Evolutionary conservation across 2,113 vertebrate genomes (phyloP), one percentile per base, ranked within the genome.

Genomic region (Epinephelus fuscoguttatus): DNA sequence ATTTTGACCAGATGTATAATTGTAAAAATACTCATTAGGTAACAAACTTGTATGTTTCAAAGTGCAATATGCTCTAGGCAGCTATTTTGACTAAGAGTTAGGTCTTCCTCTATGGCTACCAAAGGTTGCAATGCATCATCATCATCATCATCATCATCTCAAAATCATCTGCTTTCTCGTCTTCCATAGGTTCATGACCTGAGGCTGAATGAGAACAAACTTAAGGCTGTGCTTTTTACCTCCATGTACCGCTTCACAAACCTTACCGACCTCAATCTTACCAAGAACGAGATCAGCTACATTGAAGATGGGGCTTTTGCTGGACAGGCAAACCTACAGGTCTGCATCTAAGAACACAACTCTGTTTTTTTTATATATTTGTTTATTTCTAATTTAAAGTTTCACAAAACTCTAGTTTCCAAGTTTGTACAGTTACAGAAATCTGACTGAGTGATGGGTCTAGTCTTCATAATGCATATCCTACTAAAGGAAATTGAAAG

Each of bases 221-320:
- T 99, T 67, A 98, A 99, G 90, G 97, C 97, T 0, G 97, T 99
- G 90, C 96, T 98, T 25, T 98, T 98, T 86, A 96, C 95, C 68
- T 99, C 98, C 30, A 97, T 99, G 87, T 98, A 95, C 82, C 98
- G 98, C 91, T 99, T 99, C 17, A 97, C 98, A 80, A 99, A 99
- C 94, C 95, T 99, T 67, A 99, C 98, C 0, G 98, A 99, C 94
- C 96, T 99, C 91, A 99, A 99, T 93, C 96, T 99, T 64, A 99
- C 98, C 81, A 99, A 99, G 94, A 99, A 99, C 3, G 98, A 99
- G 91, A 99, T 99, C 85, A 97, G 96, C 78, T 99, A 99, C 93
- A 97, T 99, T 0, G 98, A 99, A 92, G 98, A 99, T 3, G 98
- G 98, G 0, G 98, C 98, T 83, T 99, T 99, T 87, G 94, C 97